These are phyloP conservation scores for Sphaerodactylus townsendi DNA, from an alignment of 2,113 vertebrate species.

Conservation along the genomic window DNA sequence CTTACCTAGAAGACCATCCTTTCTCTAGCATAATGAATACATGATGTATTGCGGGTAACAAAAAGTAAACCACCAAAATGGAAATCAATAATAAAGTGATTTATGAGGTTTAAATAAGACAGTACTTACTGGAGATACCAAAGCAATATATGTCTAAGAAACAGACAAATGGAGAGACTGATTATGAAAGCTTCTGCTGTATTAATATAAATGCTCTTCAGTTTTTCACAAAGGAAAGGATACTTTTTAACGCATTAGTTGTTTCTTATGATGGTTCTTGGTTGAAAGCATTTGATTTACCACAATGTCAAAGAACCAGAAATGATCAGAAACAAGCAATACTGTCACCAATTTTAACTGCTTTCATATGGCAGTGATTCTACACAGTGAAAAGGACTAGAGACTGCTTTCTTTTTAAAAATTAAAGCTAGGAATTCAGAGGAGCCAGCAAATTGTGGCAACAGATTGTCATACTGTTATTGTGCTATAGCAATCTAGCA, in stretches of 20 bases:
- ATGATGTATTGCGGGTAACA: background rate
- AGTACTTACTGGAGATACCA: background rate
- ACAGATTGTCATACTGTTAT: too few relatives aligned
- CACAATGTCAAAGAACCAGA: constrained; percentile 27
- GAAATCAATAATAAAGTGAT: constrained; percentile 12
- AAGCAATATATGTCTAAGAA: background rate
- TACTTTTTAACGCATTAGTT: constrained; percentile 28
- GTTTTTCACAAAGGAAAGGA: constrained; percentile 19
- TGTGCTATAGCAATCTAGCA: too few relatives aligned
- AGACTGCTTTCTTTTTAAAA: too few relatives aligned
- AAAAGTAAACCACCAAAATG: constrained; percentile 26
- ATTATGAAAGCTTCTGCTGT: constrained; percentile 1
- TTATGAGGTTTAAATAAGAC: constrained; percentile 29
- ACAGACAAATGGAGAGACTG: constrained; percentile 14
- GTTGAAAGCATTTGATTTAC: constrained; percentile 30
- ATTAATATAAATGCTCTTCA: constrained; percentile 17
- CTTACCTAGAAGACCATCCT: constrained; percentile 6
- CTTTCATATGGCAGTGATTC: too few relatives aligned
- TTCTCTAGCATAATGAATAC: constrained; percentile 6
- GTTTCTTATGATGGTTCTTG: constrained; percentile 39
- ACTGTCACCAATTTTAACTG: background rate
- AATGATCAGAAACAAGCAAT: constrained; percentile 42
- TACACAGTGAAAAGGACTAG: too few relatives aligned
- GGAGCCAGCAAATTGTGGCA: too few relatives aligned
- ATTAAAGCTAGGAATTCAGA: too few relatives aligned